Evolutionary conservation across 2,888 invertebrate genomes (phyloP), one percentile per base, ranked within the genome.

Genomic region (Carterocephalus palaemon): DNA sequence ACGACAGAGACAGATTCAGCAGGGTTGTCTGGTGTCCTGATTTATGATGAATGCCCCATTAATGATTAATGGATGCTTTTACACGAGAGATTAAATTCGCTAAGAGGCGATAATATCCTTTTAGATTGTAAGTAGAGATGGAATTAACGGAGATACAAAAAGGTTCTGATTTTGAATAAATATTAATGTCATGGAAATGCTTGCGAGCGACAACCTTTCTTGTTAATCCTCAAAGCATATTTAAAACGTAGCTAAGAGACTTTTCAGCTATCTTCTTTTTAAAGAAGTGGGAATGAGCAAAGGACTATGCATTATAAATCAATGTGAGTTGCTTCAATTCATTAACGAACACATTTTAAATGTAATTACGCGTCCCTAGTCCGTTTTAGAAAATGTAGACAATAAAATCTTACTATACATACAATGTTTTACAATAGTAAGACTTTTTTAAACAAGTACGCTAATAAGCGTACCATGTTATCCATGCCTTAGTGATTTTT

Each of bases 11-110:
- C 51, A 48, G 47, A 49, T 41, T 31, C 41, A 26, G 24, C 45
- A 33, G 45, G 46, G 49, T 41, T 39, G 41, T 40, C 50, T 50
- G 49, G 49, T 53, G 54, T 53, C 47, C 51, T 60, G 58, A 59
- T 60, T 61, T 61, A 73, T 75, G 75, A 76, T 75, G 70, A 75
- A 76, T 76, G 67, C 63, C 56, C 60, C 57, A 64, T 74, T 70
- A 71, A 73, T 70, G 74, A 74, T 72, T 68, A 68, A 71, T 71
- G 66, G 64, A 54, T 55, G 57, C 61, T 64, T 70, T 65, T 64
- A 60, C 59, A 58, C 61, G 46, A 52, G 55, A 62, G 60, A 67
- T 64, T 68, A 66, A 67, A 64, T 61, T 62, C 57, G 55, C 56
- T 62, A 57, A 56, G 56, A 56, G 49, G 54, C 53, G 58, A 57